Conservation (phyloP, 2,797 vertebrate species). For the Siniperca scherzeri region DNA sequence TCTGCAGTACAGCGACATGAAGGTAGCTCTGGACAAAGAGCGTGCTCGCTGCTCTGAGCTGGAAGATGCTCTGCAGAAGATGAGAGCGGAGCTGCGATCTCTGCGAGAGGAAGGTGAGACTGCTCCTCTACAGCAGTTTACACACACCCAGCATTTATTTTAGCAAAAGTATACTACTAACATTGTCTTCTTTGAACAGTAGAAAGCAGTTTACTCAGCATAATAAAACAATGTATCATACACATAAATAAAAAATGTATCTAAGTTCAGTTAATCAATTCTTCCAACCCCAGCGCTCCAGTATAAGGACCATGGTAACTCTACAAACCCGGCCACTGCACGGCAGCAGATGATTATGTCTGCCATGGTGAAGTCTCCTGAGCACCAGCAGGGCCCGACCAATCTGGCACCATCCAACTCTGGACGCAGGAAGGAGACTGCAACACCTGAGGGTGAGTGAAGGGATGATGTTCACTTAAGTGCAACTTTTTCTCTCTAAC, state of each 20-base stretch:
- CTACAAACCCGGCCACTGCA: conserved; percentile 89
- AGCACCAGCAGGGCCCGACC: conserved; percentile 94
- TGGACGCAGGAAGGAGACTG: conserved; percentile 93
- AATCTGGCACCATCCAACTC: conserved; percentile 91
- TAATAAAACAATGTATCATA: background rate
- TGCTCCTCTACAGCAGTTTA: background rate
- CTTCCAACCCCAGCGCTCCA: conserved; percentile 88
- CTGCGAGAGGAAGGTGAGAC: conserved; percentile 94
- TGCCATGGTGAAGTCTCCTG: conserved; percentile 95
- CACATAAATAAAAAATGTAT: too few relatives aligned
- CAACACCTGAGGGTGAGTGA: conserved; percentile 93
- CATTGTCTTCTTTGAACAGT: background rate
- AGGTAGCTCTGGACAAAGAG: conserved; percentile 96
- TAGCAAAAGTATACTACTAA: background rate
- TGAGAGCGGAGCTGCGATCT: conserved; percentile 94
- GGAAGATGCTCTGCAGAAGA: conserved; percentile 97
- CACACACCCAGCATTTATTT: background rate
- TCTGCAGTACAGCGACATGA: conserved; percentile 98
- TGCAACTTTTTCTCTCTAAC: conserved; percentile 7
- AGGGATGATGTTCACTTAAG: background rate
- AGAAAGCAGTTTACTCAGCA: background rate
- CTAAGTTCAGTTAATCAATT: background rate
- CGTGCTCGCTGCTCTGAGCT: conserved; percentile 94
- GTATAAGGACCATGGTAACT: conserved; percentile 93
- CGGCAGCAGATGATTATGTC: conserved; percentile 98